Evolutionary conservation across 2,113 vertebrate genomes (phyloP).

Genomic region (Tenebrosternarchus preto): DNA sequence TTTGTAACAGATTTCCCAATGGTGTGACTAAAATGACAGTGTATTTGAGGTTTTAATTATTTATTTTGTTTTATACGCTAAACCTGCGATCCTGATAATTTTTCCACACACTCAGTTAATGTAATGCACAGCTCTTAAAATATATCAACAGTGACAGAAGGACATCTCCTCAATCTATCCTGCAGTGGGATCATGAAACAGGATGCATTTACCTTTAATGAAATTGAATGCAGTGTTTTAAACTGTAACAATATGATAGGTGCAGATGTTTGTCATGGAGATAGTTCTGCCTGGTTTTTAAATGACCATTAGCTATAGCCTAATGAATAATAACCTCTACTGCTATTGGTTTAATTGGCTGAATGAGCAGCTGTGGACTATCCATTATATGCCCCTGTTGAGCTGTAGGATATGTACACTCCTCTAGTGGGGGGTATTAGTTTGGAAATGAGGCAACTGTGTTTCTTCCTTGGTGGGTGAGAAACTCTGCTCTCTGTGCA

Average conservation of each 20-base stretch:
- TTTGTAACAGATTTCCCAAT: neutral
- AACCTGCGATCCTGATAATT: slow-evolving; percentile 38
- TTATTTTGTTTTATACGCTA: slow-evolving; percentile 22
- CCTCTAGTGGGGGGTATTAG: slow-evolving; percentile 11
- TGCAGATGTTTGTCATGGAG: neutral
- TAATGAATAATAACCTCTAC: slow-evolving; percentile 15
- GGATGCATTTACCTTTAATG: slow-evolving; percentile 11
- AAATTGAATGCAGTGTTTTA: neutral
- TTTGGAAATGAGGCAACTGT: slow-evolving; percentile 11
- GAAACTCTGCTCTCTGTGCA: neutral
- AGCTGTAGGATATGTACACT: neutral
- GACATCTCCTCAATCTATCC: neutral
- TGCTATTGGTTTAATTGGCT: slow-evolving; percentile 21
- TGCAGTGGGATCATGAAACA: neutral
- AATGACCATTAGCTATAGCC: neutral
- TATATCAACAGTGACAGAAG: neutral
- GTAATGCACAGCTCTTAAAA: neutral
- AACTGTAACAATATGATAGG: neutral
- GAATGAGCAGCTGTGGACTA: slow-evolving; percentile 15
- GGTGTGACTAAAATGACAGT: neutral
- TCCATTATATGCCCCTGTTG: slow-evolving; percentile 2
- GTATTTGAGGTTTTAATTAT: neutral
- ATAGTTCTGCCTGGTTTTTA: neutral
- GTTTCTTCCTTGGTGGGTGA: slow-evolving; percentile 6
- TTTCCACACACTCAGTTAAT: neutral